Evolutionary conservation across 2,888 invertebrate genomes (phyloP).

Genomic region (Heterodera filipjevi): DNA sequence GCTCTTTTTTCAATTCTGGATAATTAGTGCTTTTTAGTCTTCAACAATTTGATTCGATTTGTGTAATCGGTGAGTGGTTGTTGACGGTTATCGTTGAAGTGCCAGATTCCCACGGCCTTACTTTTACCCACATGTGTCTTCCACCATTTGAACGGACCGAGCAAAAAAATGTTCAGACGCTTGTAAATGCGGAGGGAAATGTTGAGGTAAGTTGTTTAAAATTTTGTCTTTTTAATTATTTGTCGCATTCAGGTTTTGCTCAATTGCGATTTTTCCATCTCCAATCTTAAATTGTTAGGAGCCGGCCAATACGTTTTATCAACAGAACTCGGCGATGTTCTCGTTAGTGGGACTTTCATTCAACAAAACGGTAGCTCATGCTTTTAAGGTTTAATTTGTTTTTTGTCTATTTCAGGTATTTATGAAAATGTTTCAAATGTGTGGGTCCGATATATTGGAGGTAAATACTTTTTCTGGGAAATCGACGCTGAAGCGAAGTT

Average conservation of each 20-base stretch:
- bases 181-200: slow-evolving; percentile 3
- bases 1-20: neutral
- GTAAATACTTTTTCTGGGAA: slow-evolving; percentile 3
- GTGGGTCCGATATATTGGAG: slow-evolving; percentile 22
- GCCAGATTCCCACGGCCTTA: neutral
- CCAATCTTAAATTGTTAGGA: neutral
- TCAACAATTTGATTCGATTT: slow-evolving; percentile 17
- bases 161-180: slow-evolving; percentile 11
- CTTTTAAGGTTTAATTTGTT: neutral
- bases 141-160: slow-evolving; percentile 21
- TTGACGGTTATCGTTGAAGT: neutral
- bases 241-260: slow-evolving; percentile 1
- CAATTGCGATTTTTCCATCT: slow-evolving; percentile 15
- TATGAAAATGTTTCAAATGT: slow-evolving; percentile 15
- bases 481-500: neutral
- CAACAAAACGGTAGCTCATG: neutral
- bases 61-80: slow-evolving; percentile 18
- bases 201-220: slow-evolving; percentile 5
- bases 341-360: slow-evolving; percentile 7
- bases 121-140: slow-evolving; percentile 11
- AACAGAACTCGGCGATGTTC: slow-evolving; percentile 16
- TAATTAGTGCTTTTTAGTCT: neutral
- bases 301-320: neutral
- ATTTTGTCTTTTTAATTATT: neutral
- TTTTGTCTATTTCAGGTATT: neutral